phyloP scores from a whole-genome alignment of 2,113 vertebrate species.

The Picathartes gymnocephalus region DNA sequence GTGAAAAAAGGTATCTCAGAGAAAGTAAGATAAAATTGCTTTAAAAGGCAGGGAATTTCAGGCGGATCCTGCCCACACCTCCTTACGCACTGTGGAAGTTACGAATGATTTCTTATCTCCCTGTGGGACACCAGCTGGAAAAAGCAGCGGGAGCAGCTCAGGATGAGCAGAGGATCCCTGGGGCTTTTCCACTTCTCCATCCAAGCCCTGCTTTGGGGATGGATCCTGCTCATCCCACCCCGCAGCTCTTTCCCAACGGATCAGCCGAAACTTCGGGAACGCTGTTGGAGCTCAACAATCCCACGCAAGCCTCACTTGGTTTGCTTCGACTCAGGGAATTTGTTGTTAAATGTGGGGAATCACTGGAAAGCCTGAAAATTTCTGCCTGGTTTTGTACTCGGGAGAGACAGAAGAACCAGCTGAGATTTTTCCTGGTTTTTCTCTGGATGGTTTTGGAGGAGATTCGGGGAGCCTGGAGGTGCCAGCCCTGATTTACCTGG shows the following conservation, averaged over 20 bases:
- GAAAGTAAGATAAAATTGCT: not conserved
- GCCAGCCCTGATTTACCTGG: not conserved
- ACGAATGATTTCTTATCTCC: not conserved
- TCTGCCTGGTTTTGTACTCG: not conserved
- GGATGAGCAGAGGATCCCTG: not conserved
- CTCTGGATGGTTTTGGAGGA: not conserved
- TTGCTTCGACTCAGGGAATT: not conserved
- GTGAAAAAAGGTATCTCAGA: not conserved
- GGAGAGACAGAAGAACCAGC: accelerated
- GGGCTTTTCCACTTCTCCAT: not conserved
- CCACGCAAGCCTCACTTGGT: accelerated
- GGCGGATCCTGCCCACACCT: not conserved
- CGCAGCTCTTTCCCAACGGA: not conserved
- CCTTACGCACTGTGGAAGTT: not conserved
- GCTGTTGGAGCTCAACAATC: not conserved
- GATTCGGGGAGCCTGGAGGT: not conserved
- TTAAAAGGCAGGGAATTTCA: not conserved
- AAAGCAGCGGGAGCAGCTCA: not conserved
- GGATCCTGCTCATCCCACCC: not conserved
- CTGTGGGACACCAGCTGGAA: not conserved
- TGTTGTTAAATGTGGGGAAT: not conserved
- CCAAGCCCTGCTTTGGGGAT: not conserved
- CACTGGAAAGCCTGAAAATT: not conserved
- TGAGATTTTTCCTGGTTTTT: not conserved
- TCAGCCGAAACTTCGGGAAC: not conserved